Percentiles rank a stretch among this genome's conserved stretches.
These are phyloP conservation scores for Tipula helvola DNA, from an alignment of 2,888 invertebrate genomes.

Conservation along the genomic window DNA sequence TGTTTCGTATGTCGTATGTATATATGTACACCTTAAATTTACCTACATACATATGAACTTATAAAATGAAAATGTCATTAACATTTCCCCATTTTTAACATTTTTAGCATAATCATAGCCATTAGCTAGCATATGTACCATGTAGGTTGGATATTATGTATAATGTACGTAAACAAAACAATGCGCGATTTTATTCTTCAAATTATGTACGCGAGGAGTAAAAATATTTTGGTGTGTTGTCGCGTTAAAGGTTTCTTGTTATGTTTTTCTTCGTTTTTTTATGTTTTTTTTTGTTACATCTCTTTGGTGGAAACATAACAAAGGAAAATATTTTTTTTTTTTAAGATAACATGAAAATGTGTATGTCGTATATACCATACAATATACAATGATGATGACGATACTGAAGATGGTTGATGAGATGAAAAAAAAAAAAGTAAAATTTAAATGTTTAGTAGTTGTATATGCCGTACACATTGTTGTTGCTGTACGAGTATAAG, in stretches of 20 bases:
- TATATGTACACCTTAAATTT: background rate
- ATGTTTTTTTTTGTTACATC: background rate
- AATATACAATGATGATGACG: background rate
- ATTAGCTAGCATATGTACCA: background rate
- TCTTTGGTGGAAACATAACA: background rate
- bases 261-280: too few relatives aligned
- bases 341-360: background rate
- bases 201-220: too few relatives aligned
- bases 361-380: background rate
- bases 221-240: background rate
- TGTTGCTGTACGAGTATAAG: background rate
- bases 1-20: too few relatives aligned
- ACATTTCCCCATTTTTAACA: background rate
- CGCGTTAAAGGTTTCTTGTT: background rate
- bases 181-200: too few relatives aligned
- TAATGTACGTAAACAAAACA: background rate
- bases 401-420: background rate
- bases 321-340: background rate
- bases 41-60: background rate
- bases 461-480: background rate
- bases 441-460: background rate
- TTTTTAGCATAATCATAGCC: background rate
- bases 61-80: background rate
- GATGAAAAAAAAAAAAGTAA: background rate
- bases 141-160: background rate